Evolutionary conservation across 2,113 vertebrate species (phyloP).

Genomic region (Atlantisia rogersi): DNA sequence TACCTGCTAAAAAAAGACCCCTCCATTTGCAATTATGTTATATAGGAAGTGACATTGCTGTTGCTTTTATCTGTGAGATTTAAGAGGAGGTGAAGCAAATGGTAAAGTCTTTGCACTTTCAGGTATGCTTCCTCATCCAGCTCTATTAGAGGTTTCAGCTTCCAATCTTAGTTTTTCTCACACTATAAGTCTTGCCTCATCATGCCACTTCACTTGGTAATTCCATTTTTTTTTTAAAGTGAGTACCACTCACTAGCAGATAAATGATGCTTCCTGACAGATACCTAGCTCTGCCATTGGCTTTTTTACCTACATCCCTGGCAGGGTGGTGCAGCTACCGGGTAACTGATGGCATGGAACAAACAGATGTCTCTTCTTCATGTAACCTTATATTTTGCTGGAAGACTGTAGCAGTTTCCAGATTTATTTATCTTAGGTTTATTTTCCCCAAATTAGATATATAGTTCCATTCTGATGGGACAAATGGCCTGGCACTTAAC

Average conservation of each 20-base stretch:
- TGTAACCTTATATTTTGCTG: not conserved
- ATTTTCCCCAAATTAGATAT: not conserved
- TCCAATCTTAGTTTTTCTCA: not conserved
- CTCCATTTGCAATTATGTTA: fast-evolving
- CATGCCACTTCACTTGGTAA: not conserved
- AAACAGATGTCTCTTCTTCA: not conserved
- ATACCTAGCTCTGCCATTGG: not conserved
- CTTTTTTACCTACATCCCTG: not conserved
- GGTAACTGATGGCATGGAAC: not conserved
- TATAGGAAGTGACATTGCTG: not conserved
- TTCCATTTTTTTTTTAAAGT: not conserved
- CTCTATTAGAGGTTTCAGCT: not conserved
- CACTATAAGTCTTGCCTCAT: not conserved
- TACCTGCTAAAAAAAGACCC: not conserved
- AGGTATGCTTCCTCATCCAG: not conserved
- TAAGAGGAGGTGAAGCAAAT: not conserved
- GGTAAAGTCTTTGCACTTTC: not conserved
- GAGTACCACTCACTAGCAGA: not conserved
- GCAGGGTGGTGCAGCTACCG: not conserved
- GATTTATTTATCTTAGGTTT: not conserved
- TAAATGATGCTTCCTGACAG: not conserved
- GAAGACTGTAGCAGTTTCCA: not conserved
- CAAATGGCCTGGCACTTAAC: not conserved
- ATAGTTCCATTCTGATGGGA: not conserved
- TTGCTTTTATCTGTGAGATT: not conserved